These are phyloP conservation scores for Thalassarche chlororhynchos DNA, from an alignment of 2,113 vertebrate species.

Conservation along the genomic window DNA sequence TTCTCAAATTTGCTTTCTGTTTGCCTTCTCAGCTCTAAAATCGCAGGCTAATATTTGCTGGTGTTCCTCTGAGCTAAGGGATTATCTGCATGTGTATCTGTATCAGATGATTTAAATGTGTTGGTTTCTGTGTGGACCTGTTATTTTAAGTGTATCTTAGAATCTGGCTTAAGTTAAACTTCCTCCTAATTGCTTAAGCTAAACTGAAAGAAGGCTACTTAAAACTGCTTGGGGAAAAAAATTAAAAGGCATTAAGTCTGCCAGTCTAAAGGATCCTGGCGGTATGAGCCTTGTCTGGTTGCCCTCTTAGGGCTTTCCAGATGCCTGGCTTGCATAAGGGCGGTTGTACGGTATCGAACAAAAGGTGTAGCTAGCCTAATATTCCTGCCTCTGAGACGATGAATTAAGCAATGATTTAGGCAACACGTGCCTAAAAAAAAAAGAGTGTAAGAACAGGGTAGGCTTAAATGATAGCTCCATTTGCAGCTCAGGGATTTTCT, in stretches of 20 bases:
- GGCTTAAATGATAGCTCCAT: not conserved
- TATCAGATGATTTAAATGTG: not conserved
- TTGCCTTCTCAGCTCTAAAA: not conserved
- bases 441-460: not conserved
- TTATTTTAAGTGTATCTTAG: not conserved
- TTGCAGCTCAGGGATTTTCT: not conserved
- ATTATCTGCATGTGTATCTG: not conserved
- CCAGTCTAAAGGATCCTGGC: not conserved
- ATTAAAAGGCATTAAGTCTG: not conserved
- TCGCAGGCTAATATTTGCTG: not conserved
- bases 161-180: not conserved
- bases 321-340: not conserved
- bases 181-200: not conserved
- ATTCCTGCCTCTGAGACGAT: not conserved
- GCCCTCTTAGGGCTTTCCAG: not conserved
- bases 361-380: not conserved
- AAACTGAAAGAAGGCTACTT: not conserved
- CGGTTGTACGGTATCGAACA: not conserved
- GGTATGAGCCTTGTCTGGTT: not conserved
- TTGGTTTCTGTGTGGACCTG: not conserved
- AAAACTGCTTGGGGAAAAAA: not conserved
- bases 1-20: not conserved
- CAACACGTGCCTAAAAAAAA: not conserved
- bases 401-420: not conserved
- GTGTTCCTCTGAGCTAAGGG: not conserved